Conservation (phyloP, 2,888 invertebrate species). For the Lordiphosa andalusiaca region DNA sequence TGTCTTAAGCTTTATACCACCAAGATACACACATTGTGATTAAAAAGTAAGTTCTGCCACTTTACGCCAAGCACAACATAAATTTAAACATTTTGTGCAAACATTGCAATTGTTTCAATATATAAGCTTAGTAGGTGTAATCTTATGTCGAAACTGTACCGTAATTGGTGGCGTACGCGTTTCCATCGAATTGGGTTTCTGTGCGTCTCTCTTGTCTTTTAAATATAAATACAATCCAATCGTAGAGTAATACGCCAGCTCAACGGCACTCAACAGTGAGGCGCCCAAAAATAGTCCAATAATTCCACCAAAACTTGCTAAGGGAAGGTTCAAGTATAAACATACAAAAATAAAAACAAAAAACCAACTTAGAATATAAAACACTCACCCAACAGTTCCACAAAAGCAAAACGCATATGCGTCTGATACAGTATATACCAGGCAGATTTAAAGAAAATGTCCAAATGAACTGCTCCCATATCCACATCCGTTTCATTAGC, state of each 20-base stretch:
- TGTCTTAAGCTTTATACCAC: too few species aligned
- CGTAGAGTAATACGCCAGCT: slow-evolving; percentile 79
- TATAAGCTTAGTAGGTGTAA: slow-evolving; percentile 36
- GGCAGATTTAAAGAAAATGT: slow-evolving; percentile 78
- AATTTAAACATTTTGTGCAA: too few species aligned
- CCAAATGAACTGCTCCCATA: slow-evolving; percentile 50
- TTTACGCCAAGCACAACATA: too few species aligned
- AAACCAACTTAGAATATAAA: slow-evolving; percentile 21
- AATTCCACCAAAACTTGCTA: slow-evolving; percentile 81
- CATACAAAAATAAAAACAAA: slow-evolving; percentile 29
- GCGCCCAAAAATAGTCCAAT: slow-evolving; percentile 81
- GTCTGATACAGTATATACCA: slow-evolving; percentile 79
- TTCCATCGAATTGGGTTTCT: slow-evolving; percentile 10
- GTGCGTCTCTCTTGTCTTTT: slow-evolving; percentile 16
- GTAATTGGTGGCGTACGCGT: slow-evolving; percentile 6
- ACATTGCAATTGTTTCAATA: not conserved
- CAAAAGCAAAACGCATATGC: slow-evolving; percentile 79
- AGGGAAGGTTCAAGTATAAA: slow-evolving; percentile 1
- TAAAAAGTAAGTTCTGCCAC: too few species aligned
- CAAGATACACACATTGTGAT: too few species aligned
- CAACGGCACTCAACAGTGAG: slow-evolving; percentile 80
- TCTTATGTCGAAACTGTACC: slow-evolving; percentile 37
- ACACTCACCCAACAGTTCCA: slow-evolving; percentile 79
- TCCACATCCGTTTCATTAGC: slow-evolving; percentile 21
- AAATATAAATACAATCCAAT: slow-evolving; percentile 70